phyloP scores from a whole-genome alignment of 2,113 vertebrate species.

The Phalacrocorax carbo region DNA sequence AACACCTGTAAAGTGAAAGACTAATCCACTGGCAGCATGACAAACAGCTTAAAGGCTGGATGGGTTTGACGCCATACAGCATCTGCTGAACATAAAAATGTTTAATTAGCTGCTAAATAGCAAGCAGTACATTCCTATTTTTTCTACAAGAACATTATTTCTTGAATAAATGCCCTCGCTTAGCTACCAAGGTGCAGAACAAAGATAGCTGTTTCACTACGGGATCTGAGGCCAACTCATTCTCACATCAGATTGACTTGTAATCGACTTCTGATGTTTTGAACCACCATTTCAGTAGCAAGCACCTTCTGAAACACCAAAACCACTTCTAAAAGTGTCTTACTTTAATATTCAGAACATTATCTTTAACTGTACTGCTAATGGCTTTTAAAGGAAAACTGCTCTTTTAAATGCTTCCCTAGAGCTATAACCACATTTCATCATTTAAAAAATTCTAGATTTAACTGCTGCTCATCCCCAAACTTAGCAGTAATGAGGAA shows the following conservation, averaged over 20 bases:
- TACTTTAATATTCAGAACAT: neutral
- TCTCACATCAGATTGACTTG: neutral
- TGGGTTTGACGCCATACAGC: neutral
- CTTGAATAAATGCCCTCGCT: neutral
- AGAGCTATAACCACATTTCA: neutral
- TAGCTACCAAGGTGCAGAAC: neutral
- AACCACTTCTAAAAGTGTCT: neutral
- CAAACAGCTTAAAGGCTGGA: neutral
- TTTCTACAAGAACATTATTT: neutral
- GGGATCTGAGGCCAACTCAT: neutral
- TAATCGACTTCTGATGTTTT: neutral
- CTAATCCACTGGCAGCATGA: neutral
- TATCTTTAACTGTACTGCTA: neutral
- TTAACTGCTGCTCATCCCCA: neutral
- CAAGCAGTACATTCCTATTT: neutral
- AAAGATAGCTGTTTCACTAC: neutral
- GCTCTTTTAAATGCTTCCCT: neutral
- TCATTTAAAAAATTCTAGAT: neutral
- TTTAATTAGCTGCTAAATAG: constrained; percentile 14
- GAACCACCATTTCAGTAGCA: neutral
- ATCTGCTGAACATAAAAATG: constrained; percentile 27
- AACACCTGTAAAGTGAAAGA: constrained; percentile 1
- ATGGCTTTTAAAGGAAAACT: neutral
- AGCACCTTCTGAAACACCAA: neutral
- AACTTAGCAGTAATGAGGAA: neutral